These are phyloP conservation scores for Ennomos quercinarius DNA, from an alignment of 2,888 invertebrate genomes.

Conservation along the genomic window DNA sequence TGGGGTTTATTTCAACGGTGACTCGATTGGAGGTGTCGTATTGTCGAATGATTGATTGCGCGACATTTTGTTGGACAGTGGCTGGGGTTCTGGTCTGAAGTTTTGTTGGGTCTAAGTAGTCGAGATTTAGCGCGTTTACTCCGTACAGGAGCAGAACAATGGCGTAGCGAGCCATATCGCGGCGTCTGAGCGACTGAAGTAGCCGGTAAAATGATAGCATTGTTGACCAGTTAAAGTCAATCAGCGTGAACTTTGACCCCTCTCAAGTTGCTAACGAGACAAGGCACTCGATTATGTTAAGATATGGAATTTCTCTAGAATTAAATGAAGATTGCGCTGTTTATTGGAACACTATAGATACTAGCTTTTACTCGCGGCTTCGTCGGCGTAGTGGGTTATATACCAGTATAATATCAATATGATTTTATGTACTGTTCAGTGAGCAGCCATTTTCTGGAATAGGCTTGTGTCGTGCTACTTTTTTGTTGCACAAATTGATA, in stretches of 20 bases:
- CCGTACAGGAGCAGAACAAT: conserved; percentile 42
- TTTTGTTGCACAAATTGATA: no score
- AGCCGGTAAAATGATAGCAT: conserved; percentile 29
- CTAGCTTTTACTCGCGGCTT: no score
- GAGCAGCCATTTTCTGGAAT: no score
- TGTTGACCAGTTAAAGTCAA: conserved; percentile 40
- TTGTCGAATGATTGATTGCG: conserved; percentile 54
- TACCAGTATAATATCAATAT: no score
- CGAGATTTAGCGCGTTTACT: conserved; percentile 57
- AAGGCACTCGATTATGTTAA: neutral
- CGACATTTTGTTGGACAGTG: conserved; percentile 57
- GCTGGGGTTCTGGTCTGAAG: conserved; percentile 64
- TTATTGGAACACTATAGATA: no score
- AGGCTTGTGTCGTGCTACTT: no score
- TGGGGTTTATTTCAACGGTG: conserved; percentile 59
- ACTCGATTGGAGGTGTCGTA: conserved; percentile 48
- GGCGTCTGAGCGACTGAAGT: conserved; percentile 26
- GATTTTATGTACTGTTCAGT: no score
- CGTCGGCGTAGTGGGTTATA: no score
- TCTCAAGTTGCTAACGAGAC: conserved; percentile 10
- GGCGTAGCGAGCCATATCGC: conserved; percentile 41
- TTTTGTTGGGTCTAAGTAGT: conserved; percentile 69
- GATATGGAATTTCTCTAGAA: neutral
- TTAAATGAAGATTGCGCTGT: neutral
- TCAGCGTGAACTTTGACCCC: conserved; percentile 42